Evolutionary conservation across 2,797 vertebrate species (phyloP), one percentile per base, ranked within the genome.

Genomic region (Ataeniobius toweri): DNA sequence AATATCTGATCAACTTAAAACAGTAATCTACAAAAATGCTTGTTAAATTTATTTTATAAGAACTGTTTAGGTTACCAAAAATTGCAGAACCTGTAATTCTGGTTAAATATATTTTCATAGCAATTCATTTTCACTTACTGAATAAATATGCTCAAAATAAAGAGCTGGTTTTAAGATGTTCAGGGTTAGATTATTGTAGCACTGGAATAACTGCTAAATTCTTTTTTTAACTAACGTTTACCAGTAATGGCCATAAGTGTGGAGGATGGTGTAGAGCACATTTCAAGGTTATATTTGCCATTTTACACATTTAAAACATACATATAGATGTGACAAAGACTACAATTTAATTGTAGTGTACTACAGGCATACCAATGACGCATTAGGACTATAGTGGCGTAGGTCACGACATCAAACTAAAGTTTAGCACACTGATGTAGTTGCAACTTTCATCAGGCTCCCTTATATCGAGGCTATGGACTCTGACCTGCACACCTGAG

Each of bases 401-500:
- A 39, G 58, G 69, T 83, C 74, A 65, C 77, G 69, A 28, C 73
- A 50, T 76, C 82, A 55, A 77, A 84, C 65, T 69, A 74, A 85
- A 79, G 77, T 90, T 87, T 83, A 50, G 50, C 41, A 16, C 8
- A 71, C 56, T 78, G 83, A 86, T 41, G 20, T 71, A 39, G 77
- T 74, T 18, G 70, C 81, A 89, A 71, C 80, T 91, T 84, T 79
- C 74, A 77, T 83, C 82, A 79, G 59, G 71, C 77, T 85, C 80
- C 61, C 58, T 73, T 24, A 86, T 71, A 78, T 82, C 51, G 31
- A 70, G 51, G 50, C 80, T 81, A 56, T 24, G 74, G 76, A 77
- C 79, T 72, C 39, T 82, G 83, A 91, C 86, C 85, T 48, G 41
- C 80, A 83, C 91, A 93, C 87, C 90, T 92, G 92, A 91, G 88